A percentile compares a stretch with the other conserved stretches of the same genome.
phyloP scores from a whole-genome alignment of 2,888 invertebrate genomes.

The Eilema griseolum region DNA sequence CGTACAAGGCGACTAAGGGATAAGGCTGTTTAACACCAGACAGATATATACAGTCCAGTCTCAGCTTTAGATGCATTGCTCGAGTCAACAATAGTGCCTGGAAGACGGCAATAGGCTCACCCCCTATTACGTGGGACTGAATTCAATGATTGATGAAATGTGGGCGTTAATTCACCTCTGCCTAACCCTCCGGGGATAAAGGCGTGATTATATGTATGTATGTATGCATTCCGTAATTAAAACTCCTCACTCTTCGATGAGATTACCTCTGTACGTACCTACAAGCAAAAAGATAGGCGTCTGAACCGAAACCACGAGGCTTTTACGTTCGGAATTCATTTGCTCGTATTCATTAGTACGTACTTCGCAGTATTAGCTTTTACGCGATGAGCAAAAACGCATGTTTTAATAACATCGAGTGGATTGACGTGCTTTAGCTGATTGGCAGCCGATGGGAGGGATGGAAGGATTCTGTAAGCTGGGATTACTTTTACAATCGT shows the following conservation, averaged over 20 bases:
- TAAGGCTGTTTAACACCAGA: too few species aligned
- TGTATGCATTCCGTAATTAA: neutral
- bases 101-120: too few species aligned
- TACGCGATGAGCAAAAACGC: slow-evolving; percentile 26
- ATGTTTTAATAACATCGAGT: slow-evolving; percentile 27
- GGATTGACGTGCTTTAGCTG: slow-evolving; percentile 14
- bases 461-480: neutral
- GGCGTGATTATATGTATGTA: too few species aligned
- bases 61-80: too few species aligned
- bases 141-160: too few species aligned
- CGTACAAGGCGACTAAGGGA: too few species aligned
- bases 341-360: slow-evolving; percentile 17
- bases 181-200: too few species aligned
- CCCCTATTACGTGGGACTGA: too few species aligned
- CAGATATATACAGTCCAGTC: too few species aligned
- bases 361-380: slow-evolving; percentile 25
- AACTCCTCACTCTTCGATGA: neutral
- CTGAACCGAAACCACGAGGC: slow-evolving; percentile 12
- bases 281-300: slow-evolving; percentile 8
- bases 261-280: neutral
- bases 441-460: slow-evolving; percentile 7
- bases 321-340: slow-evolving; percentile 12
- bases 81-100: too few species aligned
- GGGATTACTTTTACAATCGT: neutral
- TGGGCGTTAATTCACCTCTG: too few species aligned